These are phyloP conservation scores for Drosophila virilis DNA, from an alignment of 1,140 invertebrate species.

Conservation along the genomic window DNA sequence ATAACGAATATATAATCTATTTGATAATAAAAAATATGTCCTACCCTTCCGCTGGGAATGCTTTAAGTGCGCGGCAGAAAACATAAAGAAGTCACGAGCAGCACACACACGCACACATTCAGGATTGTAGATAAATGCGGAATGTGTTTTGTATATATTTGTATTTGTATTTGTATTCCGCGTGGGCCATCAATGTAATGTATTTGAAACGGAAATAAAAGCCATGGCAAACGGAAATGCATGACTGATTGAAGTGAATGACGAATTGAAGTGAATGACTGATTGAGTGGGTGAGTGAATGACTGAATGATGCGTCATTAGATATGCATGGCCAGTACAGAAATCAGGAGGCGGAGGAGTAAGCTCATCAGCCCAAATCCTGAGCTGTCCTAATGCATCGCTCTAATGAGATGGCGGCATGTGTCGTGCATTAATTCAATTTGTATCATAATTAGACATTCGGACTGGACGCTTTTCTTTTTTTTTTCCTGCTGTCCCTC, in stretches of 20 bases:
- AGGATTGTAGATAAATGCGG: constrained; percentile 30
- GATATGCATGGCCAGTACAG: constrained; percentile 62
- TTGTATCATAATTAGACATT: constrained; percentile 67
- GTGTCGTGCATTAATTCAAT: constrained; percentile 63
- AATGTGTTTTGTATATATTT: constrained; percentile 32
- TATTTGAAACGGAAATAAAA: constrained; percentile 76
- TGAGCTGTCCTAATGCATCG: no score
- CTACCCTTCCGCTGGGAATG: constrained; percentile 10
- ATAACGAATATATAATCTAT: background rate
- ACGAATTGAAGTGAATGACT: constrained; percentile 33
- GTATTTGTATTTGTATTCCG: constrained; percentile 43
- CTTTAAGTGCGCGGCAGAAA: constrained; percentile 14
- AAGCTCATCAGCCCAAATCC: constrained; percentile 36
- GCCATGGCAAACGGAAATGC: constrained; percentile 60
- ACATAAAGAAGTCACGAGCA: constrained; percentile 23
- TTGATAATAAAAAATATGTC: constrained; percentile 12
- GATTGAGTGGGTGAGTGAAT: constrained; percentile 45
- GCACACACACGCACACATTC: background rate
- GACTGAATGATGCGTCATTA: constrained; percentile 62
- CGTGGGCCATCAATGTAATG: constrained; percentile 52
- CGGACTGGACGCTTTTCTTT: constrained; percentile 1
- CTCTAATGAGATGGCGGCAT: constrained; percentile 1
- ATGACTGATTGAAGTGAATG: constrained; percentile 61
- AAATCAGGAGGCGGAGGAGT: constrained; percentile 1
- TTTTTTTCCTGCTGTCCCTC: background rate